Conservation (phyloP, 1,140 invertebrate species). For the Stegodyphus mimosarum region DNA sequence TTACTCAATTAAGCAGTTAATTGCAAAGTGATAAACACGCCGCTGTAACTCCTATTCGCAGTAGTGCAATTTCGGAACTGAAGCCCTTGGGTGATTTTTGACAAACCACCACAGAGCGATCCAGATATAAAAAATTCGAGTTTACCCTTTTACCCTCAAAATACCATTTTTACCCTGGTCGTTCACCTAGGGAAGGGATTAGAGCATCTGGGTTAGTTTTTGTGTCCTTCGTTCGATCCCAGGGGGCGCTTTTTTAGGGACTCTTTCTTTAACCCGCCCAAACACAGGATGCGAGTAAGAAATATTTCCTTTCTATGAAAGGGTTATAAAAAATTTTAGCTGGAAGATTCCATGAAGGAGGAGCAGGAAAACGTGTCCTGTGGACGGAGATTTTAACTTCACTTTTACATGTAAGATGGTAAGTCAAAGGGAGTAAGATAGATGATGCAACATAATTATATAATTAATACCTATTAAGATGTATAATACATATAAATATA, state of each 20-base stretch:
- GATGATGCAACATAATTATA: too few relatives aligned
- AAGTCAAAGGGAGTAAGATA: too few relatives aligned
- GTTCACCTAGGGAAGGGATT: conserved; percentile 38
- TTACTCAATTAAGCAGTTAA: neutral
- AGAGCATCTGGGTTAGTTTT: conserved; percentile 28
- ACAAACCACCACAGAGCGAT: conserved; percentile 3
- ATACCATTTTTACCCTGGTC: conserved; percentile 38
- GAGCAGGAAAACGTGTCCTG: too few relatives aligned
- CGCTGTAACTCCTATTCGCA: neutral
- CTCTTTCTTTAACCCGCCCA: conserved; percentile 17
- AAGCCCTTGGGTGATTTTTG: neutral
- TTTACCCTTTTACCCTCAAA: conserved; percentile 33
- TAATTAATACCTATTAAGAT: too few relatives aligned
- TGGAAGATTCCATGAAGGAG: too few relatives aligned
- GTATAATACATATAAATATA: too few relatives aligned
- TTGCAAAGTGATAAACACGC: neutral
- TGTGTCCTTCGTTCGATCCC: neutral
- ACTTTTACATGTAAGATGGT: too few relatives aligned
- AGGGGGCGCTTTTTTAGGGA: conserved; percentile 21
- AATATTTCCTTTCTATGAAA: conserved; percentile 40
- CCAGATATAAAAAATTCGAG: neutral
- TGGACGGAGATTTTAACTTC: too few relatives aligned
- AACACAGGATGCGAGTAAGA: conserved; percentile 21
- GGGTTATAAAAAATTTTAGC: conserved; percentile 5
- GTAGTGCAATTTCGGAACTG: conserved; percentile 16